Percentiles rank a stretch among this genome's conserved stretches.
Evolutionary conservation across 2,113 vertebrate species (phyloP).

Genomic region (Uria aalge): DNA sequence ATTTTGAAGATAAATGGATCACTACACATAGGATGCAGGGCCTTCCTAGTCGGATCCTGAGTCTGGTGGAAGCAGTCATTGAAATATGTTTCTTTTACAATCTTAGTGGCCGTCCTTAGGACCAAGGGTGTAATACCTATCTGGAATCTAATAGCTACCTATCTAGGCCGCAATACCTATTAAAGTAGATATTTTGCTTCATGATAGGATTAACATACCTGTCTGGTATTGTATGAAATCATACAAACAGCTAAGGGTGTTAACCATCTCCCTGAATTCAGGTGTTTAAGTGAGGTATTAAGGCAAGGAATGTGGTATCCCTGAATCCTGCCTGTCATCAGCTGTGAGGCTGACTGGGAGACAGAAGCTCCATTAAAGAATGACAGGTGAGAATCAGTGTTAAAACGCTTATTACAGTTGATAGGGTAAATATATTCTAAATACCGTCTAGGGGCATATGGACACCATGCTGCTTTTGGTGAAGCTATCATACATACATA

Average conservation of each 20-base stretch:
- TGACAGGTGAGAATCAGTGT: neutral
- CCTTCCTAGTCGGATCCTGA: neutral
- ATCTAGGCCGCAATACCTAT: neutral
- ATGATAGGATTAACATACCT: neutral
- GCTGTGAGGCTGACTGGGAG: neutral
- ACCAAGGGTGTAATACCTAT: neutral
- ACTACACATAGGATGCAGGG: neutral
- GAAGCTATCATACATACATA: neutral
- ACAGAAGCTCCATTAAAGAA: neutral
- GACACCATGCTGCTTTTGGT: neutral
- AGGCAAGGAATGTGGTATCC: neutral
- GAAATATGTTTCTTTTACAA: neutral
- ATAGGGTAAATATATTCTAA: neutral
- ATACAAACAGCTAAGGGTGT: neutral
- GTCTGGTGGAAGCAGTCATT: neutral
- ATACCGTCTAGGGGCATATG: neutral
- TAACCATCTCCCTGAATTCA: neutral
- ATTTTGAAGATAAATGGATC: neutral
- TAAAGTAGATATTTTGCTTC: neutral
- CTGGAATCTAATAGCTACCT: neutral
- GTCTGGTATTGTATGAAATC: neutral
- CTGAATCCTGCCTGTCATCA: neutral
- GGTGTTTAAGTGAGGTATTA: neutral
- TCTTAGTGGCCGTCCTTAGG: neutral
- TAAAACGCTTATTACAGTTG: neutral